Evolutionary conservation across 2,113 vertebrate species (phyloP).

Genomic region (Camelus dromedarius): DNA sequence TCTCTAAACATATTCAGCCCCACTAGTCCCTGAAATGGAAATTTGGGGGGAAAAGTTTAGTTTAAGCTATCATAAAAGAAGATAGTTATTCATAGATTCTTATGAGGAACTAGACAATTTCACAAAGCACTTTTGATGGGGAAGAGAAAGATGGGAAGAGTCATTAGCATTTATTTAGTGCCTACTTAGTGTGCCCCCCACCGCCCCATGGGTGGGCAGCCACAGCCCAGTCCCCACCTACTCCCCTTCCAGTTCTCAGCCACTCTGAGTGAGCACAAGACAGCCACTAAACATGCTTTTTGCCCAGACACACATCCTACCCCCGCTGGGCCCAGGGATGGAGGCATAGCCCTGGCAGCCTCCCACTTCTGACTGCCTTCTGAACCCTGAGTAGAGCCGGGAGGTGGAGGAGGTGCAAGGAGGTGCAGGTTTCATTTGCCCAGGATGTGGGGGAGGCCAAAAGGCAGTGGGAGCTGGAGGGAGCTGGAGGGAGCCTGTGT

Average conservation of each 20-base stretch:
- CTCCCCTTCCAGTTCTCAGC: too few species aligned
- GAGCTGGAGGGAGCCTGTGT: background rate
- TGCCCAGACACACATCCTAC: background rate
- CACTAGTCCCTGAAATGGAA: slow-evolving; percentile 88
- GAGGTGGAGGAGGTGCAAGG: background rate
- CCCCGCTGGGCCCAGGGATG: background rate
- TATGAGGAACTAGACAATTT: background rate
- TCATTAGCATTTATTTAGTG: background rate
- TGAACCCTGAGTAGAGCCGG: background rate
- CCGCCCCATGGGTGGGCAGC: background rate
- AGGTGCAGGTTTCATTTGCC: background rate
- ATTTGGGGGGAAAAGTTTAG: background rate
- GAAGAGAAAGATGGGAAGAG: background rate
- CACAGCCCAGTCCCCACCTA: background rate
- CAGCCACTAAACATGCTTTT: background rate
- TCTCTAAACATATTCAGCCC: slow-evolving; percentile 89
- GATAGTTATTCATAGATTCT: background rate
- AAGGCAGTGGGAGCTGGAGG: background rate
- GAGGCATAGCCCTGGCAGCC: background rate
- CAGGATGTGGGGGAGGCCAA: background rate
- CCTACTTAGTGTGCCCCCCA: background rate
- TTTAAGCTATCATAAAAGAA: background rate
- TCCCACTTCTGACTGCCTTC: background rate
- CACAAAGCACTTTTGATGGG: background rate
- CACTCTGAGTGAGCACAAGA: background rate